Conservation (phyloP, 2,888 invertebrate genomes). For the Trichacis sp. region DNA sequence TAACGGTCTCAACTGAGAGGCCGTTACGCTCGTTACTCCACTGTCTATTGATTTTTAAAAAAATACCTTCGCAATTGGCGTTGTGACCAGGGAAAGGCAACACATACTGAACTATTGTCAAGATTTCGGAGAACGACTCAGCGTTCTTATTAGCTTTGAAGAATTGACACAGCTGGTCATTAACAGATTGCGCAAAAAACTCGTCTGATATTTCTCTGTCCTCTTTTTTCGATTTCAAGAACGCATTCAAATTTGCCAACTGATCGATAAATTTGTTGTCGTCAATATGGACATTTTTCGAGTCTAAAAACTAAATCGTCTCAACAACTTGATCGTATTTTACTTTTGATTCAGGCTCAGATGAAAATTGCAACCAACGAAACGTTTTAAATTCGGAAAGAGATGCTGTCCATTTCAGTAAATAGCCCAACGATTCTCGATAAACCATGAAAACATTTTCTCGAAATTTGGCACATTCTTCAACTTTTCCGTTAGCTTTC, state of each 20-base stretch:
- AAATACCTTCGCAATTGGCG: conserved; percentile 12
- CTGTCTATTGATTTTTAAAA: conserved; percentile 9
- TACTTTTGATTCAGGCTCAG: not conserved
- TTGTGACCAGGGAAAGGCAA: not conserved
- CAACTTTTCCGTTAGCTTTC: not conserved
- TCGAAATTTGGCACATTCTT: conserved; percentile 31
- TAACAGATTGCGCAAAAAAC: conserved; percentile 3
- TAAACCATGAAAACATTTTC: conserved; percentile 20
- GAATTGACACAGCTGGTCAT: not conserved
- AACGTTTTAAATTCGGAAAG: conserved; percentile 12
- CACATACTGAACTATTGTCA: conserved; percentile 7
- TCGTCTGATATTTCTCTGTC: too few species aligned
- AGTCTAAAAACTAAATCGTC: conserved; percentile 8
- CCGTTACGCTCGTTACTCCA: conserved; percentile 14
- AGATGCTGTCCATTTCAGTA: conserved; percentile 12
- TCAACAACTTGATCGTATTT: conserved; percentile 4
- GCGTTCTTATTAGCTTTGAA: conserved; percentile 1
- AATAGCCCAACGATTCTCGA: conserved; percentile 13
- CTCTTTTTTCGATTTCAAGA: too few species aligned
- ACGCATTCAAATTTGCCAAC: conserved; percentile 13
- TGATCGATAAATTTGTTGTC: conserved; percentile 21
- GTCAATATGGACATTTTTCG: conserved; percentile 12
- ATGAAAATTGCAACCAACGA: conserved; percentile 13
- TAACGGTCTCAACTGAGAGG: not conserved
- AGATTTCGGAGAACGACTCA: not conserved